phyloP scores from a whole-genome alignment of 1,140 invertebrate genomes.

The Rhagoletis zephyria region DNA sequence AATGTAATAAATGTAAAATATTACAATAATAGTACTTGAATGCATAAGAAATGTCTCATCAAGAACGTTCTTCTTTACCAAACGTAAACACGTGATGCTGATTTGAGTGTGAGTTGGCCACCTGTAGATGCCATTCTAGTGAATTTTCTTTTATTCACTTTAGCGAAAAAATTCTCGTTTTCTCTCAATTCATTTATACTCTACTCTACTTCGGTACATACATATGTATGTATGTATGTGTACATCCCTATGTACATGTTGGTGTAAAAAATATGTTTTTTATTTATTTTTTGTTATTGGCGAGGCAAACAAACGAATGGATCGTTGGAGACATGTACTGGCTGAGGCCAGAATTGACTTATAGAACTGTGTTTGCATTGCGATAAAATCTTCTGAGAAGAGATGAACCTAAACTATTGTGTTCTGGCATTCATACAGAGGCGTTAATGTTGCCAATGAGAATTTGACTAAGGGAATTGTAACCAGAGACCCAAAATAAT shows the following conservation, averaged over 20 bases:
- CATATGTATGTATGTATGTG: not conserved
- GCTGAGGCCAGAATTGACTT: not conserved
- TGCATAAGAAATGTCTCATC: too few species aligned
- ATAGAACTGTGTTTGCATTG: not conserved
- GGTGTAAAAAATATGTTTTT: not conserved
- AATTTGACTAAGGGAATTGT: not conserved
- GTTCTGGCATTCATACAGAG: not conserved
- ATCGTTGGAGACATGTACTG: too few species aligned
- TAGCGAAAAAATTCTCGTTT: not conserved
- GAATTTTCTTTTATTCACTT: not conserved
- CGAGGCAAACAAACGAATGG: too few species aligned
- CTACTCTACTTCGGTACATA: not conserved
- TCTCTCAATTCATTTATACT: not conserved
- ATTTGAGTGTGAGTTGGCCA: not conserved
- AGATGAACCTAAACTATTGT: not conserved
- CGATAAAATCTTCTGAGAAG: constrained; percentile 18
- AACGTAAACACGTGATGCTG: not conserved
- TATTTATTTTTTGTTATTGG: constrained; percentile 2
- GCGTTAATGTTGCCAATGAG: not conserved
- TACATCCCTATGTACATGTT: not conserved
- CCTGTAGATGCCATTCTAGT: not conserved
- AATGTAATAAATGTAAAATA: too few species aligned
- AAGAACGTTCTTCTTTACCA: too few species aligned
- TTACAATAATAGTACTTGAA: too few species aligned
- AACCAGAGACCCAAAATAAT: not conserved